Evolutionary conservation across 2,888 invertebrate species (phyloP).

Genomic region (Aspidiotus rigidus): DNA sequence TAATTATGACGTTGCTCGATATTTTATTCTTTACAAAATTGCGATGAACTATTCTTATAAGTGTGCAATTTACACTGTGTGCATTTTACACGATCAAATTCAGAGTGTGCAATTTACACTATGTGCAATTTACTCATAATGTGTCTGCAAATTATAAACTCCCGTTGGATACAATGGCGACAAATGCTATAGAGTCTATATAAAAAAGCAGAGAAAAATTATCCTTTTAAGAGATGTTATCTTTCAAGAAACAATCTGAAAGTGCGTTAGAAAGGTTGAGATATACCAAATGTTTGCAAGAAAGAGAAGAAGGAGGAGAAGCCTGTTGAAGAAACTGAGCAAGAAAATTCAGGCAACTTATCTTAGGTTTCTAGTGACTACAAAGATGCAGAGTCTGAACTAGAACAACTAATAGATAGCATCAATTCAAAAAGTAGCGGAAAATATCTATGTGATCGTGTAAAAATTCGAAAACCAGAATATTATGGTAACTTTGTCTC

Average conservation of each 20-base stretch:
- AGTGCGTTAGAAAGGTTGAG: not conserved
- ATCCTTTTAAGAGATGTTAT: not conserved
- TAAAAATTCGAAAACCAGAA: not conserved
- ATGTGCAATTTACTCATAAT: not conserved
- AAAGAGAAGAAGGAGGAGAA: not conserved
- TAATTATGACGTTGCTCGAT: too few species aligned
- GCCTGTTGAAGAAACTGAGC: not conserved
- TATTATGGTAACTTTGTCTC: not conserved
- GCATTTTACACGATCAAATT: too few species aligned
- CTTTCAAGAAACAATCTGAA: not conserved
- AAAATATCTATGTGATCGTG: not conserved
- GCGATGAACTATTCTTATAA: too few species aligned
- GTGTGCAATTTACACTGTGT: too few species aligned
- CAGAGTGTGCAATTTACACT: not conserved
- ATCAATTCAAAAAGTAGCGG: not conserved
- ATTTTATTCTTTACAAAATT: too few species aligned
- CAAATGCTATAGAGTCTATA: not conserved
- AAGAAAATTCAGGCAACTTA: not conserved
- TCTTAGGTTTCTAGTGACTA: not conserved
- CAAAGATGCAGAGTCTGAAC: not conserved
- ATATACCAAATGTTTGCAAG: not conserved
- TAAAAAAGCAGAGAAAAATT: not conserved
- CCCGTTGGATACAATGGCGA: not conserved
- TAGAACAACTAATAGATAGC: not conserved
- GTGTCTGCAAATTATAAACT: not conserved